phyloP scores from a whole-genome alignment of 1,140 invertebrate species.

The Bombus haemorrhoidalis region DNA sequence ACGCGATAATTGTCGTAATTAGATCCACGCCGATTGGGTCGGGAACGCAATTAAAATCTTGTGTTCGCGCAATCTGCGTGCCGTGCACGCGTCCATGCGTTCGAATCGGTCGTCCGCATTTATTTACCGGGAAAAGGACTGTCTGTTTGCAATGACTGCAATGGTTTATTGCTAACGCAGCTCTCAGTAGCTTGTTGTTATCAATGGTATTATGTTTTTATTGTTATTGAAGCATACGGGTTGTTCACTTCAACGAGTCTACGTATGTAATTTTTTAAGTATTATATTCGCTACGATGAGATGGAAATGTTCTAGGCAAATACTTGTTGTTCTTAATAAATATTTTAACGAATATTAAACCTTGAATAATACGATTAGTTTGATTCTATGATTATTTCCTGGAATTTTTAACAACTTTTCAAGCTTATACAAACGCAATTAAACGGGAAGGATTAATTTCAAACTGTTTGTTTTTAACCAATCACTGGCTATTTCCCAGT shows the following conservation, averaged over 20 bases:
- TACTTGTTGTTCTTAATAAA: too few species aligned
- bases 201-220: neutral
- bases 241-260: neutral
- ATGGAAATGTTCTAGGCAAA: too few species aligned
- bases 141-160: neutral
- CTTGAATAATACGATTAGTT: too few species aligned
- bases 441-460: neutral
- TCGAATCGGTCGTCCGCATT: neutral
- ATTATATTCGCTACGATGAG: too few species aligned
- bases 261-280: neutral
- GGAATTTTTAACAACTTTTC: neutral
- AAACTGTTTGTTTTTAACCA: neutral
- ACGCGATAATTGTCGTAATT: constrained; percentile 62
- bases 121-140: neutral
- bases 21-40: constrained; percentile 50
- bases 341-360: too few species aligned
- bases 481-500: neutral
- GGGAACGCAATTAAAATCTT: constrained; percentile 59
- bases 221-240: neutral
- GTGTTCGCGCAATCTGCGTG: constrained; percentile 38
- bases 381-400: neutral
- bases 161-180: neutral
- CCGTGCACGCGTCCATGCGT: neutral
- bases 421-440: neutral
- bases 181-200: neutral